phyloP scores from a whole-genome alignment of 2,113 vertebrate genomes.

The Pollimyrus isidori region DNA sequence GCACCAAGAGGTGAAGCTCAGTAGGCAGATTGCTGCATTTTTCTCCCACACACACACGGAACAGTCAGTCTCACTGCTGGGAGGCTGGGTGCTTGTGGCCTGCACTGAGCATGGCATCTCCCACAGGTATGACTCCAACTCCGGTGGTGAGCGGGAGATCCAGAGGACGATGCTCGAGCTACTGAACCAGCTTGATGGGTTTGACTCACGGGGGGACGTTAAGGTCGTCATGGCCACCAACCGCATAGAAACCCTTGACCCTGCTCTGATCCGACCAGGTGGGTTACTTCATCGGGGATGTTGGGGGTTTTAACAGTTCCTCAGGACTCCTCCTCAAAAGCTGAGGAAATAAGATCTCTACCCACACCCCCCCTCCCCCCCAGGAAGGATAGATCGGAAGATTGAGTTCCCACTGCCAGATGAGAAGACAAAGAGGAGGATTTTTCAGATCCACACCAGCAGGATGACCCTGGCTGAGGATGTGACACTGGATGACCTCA shows the following conservation, averaged over 20 bases:
- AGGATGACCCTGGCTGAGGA: slow-evolving; percentile 90
- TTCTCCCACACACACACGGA: not conserved
- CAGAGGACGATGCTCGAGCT: slow-evolving; percentile 96
- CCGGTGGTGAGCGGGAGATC: slow-evolving; percentile 90
- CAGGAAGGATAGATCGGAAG: slow-evolving; percentile 93
- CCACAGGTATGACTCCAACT: slow-evolving; percentile 90
- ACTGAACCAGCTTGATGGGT: slow-evolving; percentile 92
- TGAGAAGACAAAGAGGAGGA: slow-evolving; percentile 92
- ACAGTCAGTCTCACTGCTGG: not conserved
- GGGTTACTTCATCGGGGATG: not conserved
- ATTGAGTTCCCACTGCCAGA: slow-evolving; percentile 96
- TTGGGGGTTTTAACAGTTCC: too few species aligned
- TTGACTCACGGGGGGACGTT: slow-evolving; percentile 90
- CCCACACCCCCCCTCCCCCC: too few species aligned
- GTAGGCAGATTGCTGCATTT: not conserved
- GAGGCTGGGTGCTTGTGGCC: not conserved
- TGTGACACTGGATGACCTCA: slow-evolving; percentile 88
- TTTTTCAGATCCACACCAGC: slow-evolving; percentile 96
- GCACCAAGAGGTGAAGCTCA: slow-evolving; percentile 79
- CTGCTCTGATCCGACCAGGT: slow-evolving; percentile 95
- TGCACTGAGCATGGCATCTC: not conserved
- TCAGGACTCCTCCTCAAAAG: not conserved
- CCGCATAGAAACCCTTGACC: slow-evolving; percentile 93
- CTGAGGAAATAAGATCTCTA: not conserved
- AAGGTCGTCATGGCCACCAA: slow-evolving; percentile 99